Percentiles rank a stretch among this genome's conserved stretches.
Evolutionary conservation across 2,797 vertebrate genomes (phyloP).

Genomic region (Iguana delicatissima): DNA sequence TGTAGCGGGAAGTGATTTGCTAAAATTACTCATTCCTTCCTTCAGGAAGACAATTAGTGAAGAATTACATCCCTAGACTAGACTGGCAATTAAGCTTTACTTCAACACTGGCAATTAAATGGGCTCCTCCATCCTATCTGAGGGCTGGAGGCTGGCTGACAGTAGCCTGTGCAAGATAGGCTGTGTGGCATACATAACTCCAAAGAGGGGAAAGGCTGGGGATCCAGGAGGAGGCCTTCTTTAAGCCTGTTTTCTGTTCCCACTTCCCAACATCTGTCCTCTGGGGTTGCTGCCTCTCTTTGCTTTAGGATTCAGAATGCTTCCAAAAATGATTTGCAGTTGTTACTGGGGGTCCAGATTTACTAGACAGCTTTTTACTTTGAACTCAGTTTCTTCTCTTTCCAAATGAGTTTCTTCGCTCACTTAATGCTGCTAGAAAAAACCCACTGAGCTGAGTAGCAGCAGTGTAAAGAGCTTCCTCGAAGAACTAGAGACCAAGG

Average conservation of each 20-base stretch:
- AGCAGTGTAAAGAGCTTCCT: slow-evolving; percentile 71
- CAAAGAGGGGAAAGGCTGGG: not conserved
- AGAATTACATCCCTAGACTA: no score
- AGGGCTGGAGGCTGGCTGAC: not conserved
- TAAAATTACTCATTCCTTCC: no score
- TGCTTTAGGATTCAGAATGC: not conserved
- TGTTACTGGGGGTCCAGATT: not conserved
- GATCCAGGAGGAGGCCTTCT: not conserved
- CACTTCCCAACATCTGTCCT: not conserved
- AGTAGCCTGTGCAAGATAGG: not conserved
- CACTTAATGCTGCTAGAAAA: slow-evolving; percentile 62
- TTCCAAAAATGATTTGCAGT: no score
- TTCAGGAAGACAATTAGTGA: no score
- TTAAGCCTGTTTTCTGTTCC: not conserved
- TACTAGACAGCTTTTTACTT: not conserved
- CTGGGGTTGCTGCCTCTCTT: not conserved
- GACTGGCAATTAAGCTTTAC: not conserved
- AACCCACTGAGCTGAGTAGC: slow-evolving; percentile 40
- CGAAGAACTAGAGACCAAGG: slow-evolving; percentile 64
- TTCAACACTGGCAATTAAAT: not conserved
- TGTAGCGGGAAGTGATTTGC: no score
- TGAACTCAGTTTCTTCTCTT: not conserved
- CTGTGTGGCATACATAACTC: not conserved
- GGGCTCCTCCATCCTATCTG: not conserved
- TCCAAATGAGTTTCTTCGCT: accelerated